phyloP scores from a whole-genome alignment of 2,797 vertebrate species.

The Pseudopleuronectes americanus region DNA sequence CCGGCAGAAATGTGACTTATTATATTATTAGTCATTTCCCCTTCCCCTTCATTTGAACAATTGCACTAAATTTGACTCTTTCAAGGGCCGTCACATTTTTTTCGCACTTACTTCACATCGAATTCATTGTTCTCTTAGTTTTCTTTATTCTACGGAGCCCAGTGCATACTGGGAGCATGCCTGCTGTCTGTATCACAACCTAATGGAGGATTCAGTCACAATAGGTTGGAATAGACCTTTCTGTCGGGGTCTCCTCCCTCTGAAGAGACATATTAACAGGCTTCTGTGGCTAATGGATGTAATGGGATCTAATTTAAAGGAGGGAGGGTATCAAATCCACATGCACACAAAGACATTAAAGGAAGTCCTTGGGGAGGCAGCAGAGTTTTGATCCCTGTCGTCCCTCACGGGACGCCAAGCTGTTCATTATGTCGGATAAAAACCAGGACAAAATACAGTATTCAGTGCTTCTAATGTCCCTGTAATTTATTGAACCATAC shows the following conservation, averaged over 20 bases:
- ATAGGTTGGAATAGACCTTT: constrained; percentile 32
- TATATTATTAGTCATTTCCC: no score
- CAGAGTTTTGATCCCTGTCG: constrained; percentile 66
- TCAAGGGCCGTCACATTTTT: no score
- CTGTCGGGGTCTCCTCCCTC: constrained; percentile 44
- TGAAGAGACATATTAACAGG: constrained; percentile 60
- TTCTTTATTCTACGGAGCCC: not conserved
- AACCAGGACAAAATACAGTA: constrained; percentile 43
- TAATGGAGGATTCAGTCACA: constrained; percentile 32
- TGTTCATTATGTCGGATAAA: constrained; percentile 57
- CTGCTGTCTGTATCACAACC: constrained; percentile 6
- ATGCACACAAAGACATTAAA: constrained; percentile 68
- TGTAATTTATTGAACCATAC: constrained; percentile 42
- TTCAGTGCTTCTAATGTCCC: constrained; percentile 26
- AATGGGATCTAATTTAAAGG: constrained; percentile 69
- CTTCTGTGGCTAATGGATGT: constrained; percentile 70
- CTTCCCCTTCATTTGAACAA: no score
- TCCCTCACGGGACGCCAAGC: constrained; percentile 46
- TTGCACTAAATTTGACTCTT: no score
- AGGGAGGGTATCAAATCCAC: constrained; percentile 67
- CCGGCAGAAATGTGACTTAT: no score
- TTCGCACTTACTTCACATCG: not conserved
- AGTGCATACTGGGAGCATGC: not conserved
- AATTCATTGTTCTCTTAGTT: not conserved
- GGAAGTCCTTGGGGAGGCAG: constrained; percentile 59